Conservation (phyloP, 2,113 vertebrate species). For the Clarias gariepinus region DNA sequence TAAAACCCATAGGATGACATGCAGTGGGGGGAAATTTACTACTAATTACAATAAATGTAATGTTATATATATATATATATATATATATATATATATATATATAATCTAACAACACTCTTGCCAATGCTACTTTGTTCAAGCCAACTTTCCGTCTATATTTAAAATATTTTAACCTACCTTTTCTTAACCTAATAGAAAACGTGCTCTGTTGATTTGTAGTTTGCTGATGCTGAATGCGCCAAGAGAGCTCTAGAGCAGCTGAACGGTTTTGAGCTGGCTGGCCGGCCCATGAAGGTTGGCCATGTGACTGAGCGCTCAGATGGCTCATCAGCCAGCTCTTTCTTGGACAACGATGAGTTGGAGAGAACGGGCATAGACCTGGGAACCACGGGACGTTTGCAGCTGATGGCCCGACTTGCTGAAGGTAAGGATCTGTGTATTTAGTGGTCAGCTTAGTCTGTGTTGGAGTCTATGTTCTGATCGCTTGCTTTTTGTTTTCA, state of each 20-base stretch:
- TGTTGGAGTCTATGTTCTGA: neutral
- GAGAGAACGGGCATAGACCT: conserved; percentile 97
- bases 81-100: no score
- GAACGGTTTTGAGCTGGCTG: conserved; percentile 95
- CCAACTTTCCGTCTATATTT: no score
- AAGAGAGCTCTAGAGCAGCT: conserved; percentile 98
- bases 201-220: conserved; percentile 69
- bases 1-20: no score
- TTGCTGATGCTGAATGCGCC: conserved; percentile 97
- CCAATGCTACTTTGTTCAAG: no score
- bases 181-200: neutral
- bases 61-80: no score
- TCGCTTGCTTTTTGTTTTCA: neutral
- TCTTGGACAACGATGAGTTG: conserved; percentile 95
- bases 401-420: conserved; percentile 96
- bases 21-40: no score
- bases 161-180: neutral
- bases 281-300: conserved; percentile 97
- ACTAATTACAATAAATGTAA: neutral
- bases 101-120: no score
- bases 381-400: conserved; percentile 95
- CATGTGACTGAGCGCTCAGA: conserved; percentile 97
- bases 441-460: neutral
- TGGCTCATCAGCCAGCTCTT: conserved; percentile 93
- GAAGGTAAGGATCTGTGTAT: conserved; percentile 81